Conservation (phyloP, 1,140 invertebrate genomes). For the Ladona fulva region DNA sequence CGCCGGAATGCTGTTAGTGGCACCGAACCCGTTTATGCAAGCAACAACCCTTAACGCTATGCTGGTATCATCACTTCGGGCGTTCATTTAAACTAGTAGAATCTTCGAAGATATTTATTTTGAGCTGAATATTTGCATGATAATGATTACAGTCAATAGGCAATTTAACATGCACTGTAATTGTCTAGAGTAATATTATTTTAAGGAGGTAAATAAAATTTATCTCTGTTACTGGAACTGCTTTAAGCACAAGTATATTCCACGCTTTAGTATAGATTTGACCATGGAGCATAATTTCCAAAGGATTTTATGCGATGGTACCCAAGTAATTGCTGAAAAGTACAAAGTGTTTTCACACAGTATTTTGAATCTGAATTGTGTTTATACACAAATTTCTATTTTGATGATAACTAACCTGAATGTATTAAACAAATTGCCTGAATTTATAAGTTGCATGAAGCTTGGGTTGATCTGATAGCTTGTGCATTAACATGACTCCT, state of each 20-base stretch:
- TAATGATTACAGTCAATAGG: not conserved
- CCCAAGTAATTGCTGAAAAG: not conserved
- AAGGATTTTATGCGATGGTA: not conserved
- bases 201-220: not conserved
- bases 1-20: constrained; percentile 1
- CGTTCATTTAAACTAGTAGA: constrained; percentile 7
- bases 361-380: not conserved
- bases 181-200: constrained; percentile 8
- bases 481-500: not conserved
- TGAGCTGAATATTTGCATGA: constrained; percentile 8
- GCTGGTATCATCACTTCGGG: not conserved
- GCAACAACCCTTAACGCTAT: not conserved
- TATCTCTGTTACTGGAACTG: not conserved
- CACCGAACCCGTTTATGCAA: constrained; percentile 3
- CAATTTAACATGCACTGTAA: not conserved
- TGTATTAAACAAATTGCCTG: not conserved
- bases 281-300: not conserved
- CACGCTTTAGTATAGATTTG: not conserved
- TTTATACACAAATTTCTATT: not conserved
- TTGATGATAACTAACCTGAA: not conserved
- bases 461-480: constrained; percentile 8
- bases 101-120: constrained; percentile 3
- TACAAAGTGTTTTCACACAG: constrained; percentile 5
- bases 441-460: constrained; percentile 7
- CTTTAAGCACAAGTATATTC: not conserved